A percentile compares a stretch with the other conserved stretches of the same genome.
Conservation (phyloP, 92 coral and sea anemone species). For the Parazoanthus darwini region DNA sequence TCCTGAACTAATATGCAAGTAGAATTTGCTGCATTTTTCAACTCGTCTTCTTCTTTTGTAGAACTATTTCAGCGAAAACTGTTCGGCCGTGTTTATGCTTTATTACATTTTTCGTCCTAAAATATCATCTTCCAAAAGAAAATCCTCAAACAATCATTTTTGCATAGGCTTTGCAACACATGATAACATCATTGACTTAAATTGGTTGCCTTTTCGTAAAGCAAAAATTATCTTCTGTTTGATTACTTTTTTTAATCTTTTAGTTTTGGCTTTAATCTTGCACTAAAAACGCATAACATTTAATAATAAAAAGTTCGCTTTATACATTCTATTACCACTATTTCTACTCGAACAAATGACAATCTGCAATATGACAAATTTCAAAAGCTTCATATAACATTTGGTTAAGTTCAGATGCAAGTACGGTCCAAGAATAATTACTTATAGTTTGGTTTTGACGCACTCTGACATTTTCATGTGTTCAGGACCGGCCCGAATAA, state of each 20-base stretch:
- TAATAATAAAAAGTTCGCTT: neutral
- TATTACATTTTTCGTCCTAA: too few species aligned
- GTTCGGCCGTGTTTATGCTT: too few species aligned
- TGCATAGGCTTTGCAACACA: neutral
- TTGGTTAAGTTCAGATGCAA: neutral
- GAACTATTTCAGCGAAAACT: neutral
- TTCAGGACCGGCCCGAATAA: too few species aligned
- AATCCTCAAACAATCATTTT: neutral
- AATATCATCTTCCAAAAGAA: too few species aligned
- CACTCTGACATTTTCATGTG: neutral
- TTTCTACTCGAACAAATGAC: neutral
- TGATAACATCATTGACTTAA: neutral
- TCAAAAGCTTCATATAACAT: neutral
- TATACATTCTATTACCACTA: neutral
- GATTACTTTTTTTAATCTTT: neutral
- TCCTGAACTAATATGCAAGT: neutral
- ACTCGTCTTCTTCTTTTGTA: neutral
- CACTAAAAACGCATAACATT: neutral
- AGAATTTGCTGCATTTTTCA: neutral
- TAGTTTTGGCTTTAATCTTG: neutral
- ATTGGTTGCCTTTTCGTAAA: neutral
- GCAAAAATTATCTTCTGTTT: neutral
- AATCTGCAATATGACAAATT: too few species aligned
- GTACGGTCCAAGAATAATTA: too few species aligned
- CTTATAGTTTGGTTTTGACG: neutral